Conservation (phyloP, 2,113 vertebrate species). For the Tonatia bakeri region DNA sequence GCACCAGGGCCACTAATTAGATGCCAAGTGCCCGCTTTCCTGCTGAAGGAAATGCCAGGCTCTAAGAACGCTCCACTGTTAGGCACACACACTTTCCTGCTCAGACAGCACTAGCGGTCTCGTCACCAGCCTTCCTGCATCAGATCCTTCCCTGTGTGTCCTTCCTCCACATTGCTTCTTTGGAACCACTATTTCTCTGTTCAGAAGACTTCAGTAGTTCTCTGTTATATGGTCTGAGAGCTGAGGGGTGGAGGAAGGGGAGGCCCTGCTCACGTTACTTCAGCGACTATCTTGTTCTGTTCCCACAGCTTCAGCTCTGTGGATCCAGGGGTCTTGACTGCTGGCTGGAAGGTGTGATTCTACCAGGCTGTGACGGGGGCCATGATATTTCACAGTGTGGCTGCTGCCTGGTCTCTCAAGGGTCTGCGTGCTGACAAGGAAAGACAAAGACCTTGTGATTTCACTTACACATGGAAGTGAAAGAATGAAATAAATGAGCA, state of each 20-base stretch:
- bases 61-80: conserved; percentile 33
- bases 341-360: rapidly evolving
- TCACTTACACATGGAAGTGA: no score
- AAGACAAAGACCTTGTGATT: neutral
- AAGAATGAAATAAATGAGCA: no score
- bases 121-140: neutral
- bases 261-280: rapidly evolving
- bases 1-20: conserved; percentile 38
- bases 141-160: neutral
- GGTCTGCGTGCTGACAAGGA: neutral
- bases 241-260: neutral
- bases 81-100: conserved; percentile 34
- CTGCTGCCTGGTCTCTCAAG: neutral
- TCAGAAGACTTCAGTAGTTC: neutral
- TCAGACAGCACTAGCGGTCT: neutral
- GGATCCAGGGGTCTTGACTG: neutral
- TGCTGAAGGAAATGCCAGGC: conserved; percentile 39
- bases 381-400: neutral
- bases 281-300: neutral
- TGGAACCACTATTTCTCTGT: neutral
- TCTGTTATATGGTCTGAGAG: no score
- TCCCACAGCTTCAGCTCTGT: neutral
- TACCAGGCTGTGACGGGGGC: neutral
- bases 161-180: neutral
- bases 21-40: conserved; percentile 6